Percentiles rank a stretch among this genome's conserved stretches.
These are phyloP conservation scores for Eupsilia transversa DNA, from an alignment of 2,888 invertebrate species.

Conservation along the genomic window DNA sequence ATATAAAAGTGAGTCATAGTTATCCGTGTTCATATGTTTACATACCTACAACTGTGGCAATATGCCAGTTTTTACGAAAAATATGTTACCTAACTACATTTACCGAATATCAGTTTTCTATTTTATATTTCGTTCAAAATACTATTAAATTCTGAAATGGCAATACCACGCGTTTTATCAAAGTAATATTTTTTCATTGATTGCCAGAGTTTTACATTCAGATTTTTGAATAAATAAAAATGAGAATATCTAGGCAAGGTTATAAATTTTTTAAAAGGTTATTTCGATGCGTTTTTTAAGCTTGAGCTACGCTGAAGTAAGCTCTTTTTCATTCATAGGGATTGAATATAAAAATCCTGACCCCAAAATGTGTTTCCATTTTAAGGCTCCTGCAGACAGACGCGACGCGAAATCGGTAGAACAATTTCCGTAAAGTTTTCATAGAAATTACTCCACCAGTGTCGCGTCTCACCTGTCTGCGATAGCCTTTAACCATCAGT, in stretches of 20 bases:
- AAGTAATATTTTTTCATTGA: conserved; percentile 13
- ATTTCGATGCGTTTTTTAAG: conserved; percentile 9
- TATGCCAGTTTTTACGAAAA: conserved; percentile 30
- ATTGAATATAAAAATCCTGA: neutral
- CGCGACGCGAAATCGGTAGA: no score
- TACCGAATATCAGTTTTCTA: conserved; percentile 6
- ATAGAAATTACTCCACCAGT: no score
- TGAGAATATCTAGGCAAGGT: neutral
- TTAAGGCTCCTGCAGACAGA: no score
- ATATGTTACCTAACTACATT: neutral
- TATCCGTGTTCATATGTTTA: conserved; percentile 13
- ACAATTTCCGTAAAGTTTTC: no score
- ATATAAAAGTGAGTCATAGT: conserved; percentile 30
- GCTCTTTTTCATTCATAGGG: neutral
- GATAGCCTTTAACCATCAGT: neutral
- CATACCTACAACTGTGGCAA: conserved; percentile 27
- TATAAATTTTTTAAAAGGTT: neutral
- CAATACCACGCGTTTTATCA: conserved; percentile 8
- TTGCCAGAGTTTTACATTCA: neutral
- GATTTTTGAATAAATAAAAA: conserved; percentile 14
- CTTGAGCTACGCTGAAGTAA: neutral
- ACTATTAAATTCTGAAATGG: conserved; percentile 33
- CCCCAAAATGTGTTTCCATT: neutral
- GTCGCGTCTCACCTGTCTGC: no score
- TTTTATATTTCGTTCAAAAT: conserved; percentile 39